Evolutionary conservation across 2,797 vertebrate species (phyloP).

Genomic region (Lycodopsis pacificus): DNA sequence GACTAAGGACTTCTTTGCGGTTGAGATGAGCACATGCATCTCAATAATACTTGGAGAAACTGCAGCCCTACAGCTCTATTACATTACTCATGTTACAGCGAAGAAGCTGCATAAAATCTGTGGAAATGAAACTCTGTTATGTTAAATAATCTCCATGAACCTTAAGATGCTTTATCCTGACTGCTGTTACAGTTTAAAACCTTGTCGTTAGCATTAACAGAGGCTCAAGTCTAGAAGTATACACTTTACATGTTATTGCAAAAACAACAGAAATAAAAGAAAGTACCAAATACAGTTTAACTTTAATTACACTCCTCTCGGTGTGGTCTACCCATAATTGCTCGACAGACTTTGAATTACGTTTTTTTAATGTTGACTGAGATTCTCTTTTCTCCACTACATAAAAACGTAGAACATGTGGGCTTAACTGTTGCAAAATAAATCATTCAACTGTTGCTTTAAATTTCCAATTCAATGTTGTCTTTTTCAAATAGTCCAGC

Average conservation of each 20-base stretch:
- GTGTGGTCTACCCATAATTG: too few relatives aligned
- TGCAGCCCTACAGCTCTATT: background rate
- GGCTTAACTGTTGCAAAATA: too few relatives aligned
- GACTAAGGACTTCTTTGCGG: background rate
- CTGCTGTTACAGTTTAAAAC: background rate
- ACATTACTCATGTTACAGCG: conserved; percentile 5
- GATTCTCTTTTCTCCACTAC: too few relatives aligned
- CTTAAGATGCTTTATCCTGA: background rate
- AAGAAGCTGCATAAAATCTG: conserved; percentile 8
- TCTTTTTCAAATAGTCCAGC: too few relatives aligned
- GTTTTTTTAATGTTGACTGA: too few relatives aligned
- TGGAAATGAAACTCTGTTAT: background rate
- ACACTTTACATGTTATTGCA: background rate
- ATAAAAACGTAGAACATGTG: too few relatives aligned
- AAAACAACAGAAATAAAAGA: conserved; percentile 12
- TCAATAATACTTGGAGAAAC: conserved; percentile 11
- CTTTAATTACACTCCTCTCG: too few relatives aligned
- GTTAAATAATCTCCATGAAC: background rate
- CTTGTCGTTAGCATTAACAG: background rate
- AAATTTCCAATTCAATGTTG: too few relatives aligned
- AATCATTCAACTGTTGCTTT: too few relatives aligned
- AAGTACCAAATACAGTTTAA: conserved; percentile 4
- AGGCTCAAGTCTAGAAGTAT: background rate
- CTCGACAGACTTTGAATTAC: too few relatives aligned
- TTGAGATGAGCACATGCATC: background rate